Percentiles rank a stretch among this genome's conserved stretches.
Conservation (phyloP, 2,797 vertebrate species). For the Neomorphus geoffroyi region DNA sequence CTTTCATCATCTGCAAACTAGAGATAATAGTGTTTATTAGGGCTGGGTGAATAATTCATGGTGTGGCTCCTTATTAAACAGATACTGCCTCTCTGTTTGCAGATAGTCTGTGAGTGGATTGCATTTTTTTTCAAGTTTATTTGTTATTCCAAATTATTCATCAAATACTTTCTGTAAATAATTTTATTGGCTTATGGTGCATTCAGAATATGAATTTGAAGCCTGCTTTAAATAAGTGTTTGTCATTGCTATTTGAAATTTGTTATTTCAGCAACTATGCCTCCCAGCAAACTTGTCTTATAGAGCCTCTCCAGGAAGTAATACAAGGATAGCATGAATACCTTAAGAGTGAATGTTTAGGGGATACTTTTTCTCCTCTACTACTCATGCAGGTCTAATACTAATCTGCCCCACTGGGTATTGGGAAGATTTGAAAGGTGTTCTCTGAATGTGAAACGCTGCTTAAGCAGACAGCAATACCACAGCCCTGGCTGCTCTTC, state of each 20-base stretch:
- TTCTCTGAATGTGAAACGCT: background rate
- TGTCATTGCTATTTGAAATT: background rate
- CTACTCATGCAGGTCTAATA: background rate
- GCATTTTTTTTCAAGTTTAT: slow-evolving; percentile 19
- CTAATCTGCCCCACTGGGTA: background rate
- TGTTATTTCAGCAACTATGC: background rate
- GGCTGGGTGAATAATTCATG: slow-evolving; percentile 44
- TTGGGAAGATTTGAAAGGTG: background rate
- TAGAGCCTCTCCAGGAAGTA: background rate
- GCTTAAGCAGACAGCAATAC: background rate
- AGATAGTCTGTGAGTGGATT: slow-evolving; percentile 16
- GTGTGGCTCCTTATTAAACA: background rate
- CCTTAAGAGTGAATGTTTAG: background rate
- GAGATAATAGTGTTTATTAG: slow-evolving; percentile 1
- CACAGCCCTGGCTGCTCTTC: background rate
- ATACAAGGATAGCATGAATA: background rate
- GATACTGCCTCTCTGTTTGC: slow-evolving; percentile 15
- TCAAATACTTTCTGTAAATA: slow-evolving; percentile 20
- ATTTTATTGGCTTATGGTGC: background rate
- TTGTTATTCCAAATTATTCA: slow-evolving; percentile 41
- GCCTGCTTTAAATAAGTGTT: background rate
- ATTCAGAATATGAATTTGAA: background rate
- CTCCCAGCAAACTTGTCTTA: background rate
- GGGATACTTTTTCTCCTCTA: background rate
- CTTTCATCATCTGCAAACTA: slow-evolving; percentile 9